Evolutionary conservation across 2,797 vertebrate genomes (phyloP).

Genomic region (Scomberomorus guttatus): DNA sequence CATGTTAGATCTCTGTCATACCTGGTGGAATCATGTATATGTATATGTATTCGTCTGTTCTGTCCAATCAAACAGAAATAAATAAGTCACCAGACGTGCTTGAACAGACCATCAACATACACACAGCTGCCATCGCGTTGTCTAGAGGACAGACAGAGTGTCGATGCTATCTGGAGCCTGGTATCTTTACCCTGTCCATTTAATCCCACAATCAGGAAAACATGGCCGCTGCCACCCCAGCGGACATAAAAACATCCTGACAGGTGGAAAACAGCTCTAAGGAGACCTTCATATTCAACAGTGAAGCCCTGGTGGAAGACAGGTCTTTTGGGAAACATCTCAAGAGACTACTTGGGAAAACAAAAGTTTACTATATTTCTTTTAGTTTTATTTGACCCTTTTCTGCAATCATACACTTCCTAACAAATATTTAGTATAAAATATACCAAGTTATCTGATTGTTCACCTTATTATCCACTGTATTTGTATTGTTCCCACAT

Average conservation of each 20-base stretch:
- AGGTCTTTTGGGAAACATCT: conserved; percentile 29
- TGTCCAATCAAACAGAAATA: conserved; percentile 26
- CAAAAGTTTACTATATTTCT: conserved; percentile 11
- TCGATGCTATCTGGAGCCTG: conserved; percentile 34
- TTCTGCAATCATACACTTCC: neutral
- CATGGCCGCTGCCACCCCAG: conserved; percentile 45
- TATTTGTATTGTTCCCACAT: conserved; percentile 11
- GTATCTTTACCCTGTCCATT: conserved; percentile 37
- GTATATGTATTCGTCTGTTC: neutral
- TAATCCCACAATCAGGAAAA: conserved; percentile 73
- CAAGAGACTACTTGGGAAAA: neutral
- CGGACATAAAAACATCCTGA: conserved; percentile 60
- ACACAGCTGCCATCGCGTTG: conserved; percentile 27
- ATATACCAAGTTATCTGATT: conserved; percentile 1
- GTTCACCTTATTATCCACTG: conserved; percentile 8
- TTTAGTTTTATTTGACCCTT: conserved; percentile 5
- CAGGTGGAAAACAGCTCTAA: conserved; percentile 71
- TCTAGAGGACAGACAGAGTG: conserved; percentile 45
- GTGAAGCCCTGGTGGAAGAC: conserved; percentile 25
- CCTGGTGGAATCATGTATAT: neutral
- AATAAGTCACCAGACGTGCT: conserved; percentile 14
- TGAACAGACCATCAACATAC: conserved; percentile 14
- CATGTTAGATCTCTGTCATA: conserved; percentile 2
- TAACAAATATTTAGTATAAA: neutral
- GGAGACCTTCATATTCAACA: conserved; percentile 55